phyloP scores from a whole-genome alignment of 2,888 invertebrate genomes.

The Phasia obesa region DNA sequence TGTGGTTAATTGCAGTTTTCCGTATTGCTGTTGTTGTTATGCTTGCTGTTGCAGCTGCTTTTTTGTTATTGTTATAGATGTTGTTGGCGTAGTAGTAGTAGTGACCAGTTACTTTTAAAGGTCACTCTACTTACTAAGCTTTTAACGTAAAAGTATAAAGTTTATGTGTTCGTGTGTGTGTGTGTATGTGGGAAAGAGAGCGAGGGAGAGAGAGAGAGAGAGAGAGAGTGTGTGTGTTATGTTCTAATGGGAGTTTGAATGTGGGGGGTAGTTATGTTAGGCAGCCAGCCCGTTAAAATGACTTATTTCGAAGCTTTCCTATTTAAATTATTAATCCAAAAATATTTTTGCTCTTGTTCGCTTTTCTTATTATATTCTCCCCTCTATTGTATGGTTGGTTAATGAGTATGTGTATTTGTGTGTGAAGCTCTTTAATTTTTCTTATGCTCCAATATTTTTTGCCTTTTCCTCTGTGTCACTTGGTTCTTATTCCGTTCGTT shows the following conservation, averaged over 20 bases:
- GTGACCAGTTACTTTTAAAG: constrained; percentile 70
- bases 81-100: constrained; percentile 38
- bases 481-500: constrained; percentile 53
- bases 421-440: constrained; percentile 29
- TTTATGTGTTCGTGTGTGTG: constrained; percentile 1
- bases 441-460: constrained; percentile 38
- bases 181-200: not conserved
- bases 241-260: not conserved
- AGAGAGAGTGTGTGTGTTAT: constrained; percentile 7
- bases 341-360: constrained; percentile 21
- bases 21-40: not conserved
- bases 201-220: constrained; percentile 14
- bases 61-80: constrained; percentile 16
- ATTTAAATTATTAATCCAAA: constrained; percentile 43
- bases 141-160: constrained; percentile 6
- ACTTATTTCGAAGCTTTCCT: constrained; percentile 31
- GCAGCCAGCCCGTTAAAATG: constrained; percentile 22
- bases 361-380: constrained; percentile 18
- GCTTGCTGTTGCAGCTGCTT: constrained; percentile 21
- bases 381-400: constrained; percentile 19
- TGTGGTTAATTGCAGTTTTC: constrained; percentile 35
- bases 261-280: not conserved
- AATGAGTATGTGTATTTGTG: not conserved
- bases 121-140: constrained; percentile 68
- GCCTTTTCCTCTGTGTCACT: constrained; percentile 38